Base-by-base conservation (phyloP, 92 coral and sea anemone genomes). In the Chrysogorgia sp. region DNA sequence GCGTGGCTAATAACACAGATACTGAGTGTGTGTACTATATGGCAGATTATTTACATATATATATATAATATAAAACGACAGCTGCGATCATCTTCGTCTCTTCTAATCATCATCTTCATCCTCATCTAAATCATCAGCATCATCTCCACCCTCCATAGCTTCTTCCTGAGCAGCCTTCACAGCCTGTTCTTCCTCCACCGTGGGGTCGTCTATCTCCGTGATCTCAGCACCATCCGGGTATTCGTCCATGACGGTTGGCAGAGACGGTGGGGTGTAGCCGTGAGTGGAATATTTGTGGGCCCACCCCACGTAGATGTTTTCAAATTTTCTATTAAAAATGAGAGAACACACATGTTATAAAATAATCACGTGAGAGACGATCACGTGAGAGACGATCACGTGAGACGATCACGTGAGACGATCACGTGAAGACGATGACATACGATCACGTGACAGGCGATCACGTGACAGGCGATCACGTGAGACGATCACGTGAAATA, bases 181-280 rank as follows among this genome's bases (percentile, higher is more conserved):
- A 0, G 94, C 99, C 34, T 79, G 82, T 58, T 96, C 99, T 83
- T 96, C 99, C 79, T 96, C 99, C 25, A 91, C 99, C 13, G 99
- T 96, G 1, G 99, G 99, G 79, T 96, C 99, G 60, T 96, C 99
- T 0, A 96, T 88, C 77, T 96, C 99, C 8, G 96, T 91, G 43
- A 92, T 90, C 48, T 96, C 97, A 12, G 97, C 88, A 12, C 83
- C 90, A 33, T 65, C 74, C 13, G 98, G 98, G 81, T 87, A 96
- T 52, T 96, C 99, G 20, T 86, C 84, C 97, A 96, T 91, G 52
- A 91, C 84, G 17, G 92, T 89, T 63, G 99, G 97, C 84, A 96
- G 90, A 67, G 97, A 87, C 52, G 97, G 96, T 22, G 99, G 98
- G 32, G 96, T 96, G 90, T 96, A 96, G 80, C 90, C 92, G 75